A percentile compares a stretch with the other conserved stretches of the same genome.
Evolutionary conservation across 2,113 vertebrate genomes (phyloP).

Genomic region (Pelmatolapia mariae): DNA sequence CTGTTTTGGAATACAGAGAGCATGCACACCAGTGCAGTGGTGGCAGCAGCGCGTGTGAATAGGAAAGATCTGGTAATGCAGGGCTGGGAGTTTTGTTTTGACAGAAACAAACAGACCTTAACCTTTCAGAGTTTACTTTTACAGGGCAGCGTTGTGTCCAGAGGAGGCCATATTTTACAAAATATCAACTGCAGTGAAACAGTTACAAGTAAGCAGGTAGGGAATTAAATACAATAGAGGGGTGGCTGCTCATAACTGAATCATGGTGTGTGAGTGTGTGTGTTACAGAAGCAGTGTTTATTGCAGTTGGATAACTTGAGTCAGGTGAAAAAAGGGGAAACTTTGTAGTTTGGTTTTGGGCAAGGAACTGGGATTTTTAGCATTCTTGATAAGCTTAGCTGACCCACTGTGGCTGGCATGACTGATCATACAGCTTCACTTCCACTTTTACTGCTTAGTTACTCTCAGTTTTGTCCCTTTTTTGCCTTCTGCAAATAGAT

Average conservation of each 20-base stretch:
- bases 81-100: background rate
- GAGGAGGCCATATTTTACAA: background rate
- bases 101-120: background rate
- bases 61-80: background rate
- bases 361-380: conserved; percentile 44
- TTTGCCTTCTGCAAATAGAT: background rate
- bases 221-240: background rate
- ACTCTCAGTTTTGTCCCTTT: conserved; percentile 23
- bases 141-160: background rate
- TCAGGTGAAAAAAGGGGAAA: conserved; percentile 14
- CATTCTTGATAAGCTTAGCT: conserved; percentile 57
- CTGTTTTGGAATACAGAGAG: background rate
- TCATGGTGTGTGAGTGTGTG: background rate
- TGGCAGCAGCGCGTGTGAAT: background rate
- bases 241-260: background rate
- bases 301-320: background rate
- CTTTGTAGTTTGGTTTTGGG: conserved; percentile 23
- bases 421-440: conserved; percentile 44
- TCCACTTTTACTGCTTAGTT: conserved; percentile 20
- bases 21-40: background rate
- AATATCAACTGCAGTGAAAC: background rate
- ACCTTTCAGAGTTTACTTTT: background rate
- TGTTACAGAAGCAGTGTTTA: background rate
- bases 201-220: background rate
- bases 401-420: conserved; percentile 35